Evolutionary conservation across 92 coral and sea anemone genomes (phyloP).

Genomic region (Phenganax subtilis): DNA sequence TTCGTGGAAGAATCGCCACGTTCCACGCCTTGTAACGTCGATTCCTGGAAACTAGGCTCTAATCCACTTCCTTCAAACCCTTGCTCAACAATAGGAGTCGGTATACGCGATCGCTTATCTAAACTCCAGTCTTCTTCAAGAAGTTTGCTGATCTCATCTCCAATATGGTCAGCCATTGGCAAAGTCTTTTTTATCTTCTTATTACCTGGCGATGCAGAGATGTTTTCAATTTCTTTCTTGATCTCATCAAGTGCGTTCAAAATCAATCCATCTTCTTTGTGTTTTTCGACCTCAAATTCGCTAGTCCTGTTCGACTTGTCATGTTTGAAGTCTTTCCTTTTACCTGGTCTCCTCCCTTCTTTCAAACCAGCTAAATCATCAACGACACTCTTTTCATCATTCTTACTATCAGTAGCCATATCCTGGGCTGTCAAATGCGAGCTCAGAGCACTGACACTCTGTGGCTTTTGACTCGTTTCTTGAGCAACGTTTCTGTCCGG

Average conservation of each 20-base stretch:
- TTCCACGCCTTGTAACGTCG: neutral
- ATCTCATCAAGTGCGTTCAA: constrained; percentile 16
- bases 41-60: neutral
- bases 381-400: constrained; percentile 1
- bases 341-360: neutral
- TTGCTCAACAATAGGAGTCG: neutral
- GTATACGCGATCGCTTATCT: constrained; percentile 30
- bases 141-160: constrained; percentile 26
- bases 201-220: neutral
- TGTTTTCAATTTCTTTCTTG: constrained; percentile 4
- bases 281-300: neutral
- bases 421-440: neutral
- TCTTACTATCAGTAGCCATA: constrained; percentile 14
- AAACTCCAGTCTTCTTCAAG: constrained; percentile 27
- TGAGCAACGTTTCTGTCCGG: neutral
- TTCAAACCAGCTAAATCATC: neutral
- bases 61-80: neutral
- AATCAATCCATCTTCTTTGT: constrained; percentile 11
- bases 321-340: neutral
- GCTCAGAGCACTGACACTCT: no score
- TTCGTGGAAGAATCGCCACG: no score
- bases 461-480: neutral
- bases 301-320: neutral
- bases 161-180: neutral
- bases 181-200: neutral